phyloP scores from a whole-genome alignment of 1,140 invertebrate genomes.

The Pararge aegeria region DNA sequence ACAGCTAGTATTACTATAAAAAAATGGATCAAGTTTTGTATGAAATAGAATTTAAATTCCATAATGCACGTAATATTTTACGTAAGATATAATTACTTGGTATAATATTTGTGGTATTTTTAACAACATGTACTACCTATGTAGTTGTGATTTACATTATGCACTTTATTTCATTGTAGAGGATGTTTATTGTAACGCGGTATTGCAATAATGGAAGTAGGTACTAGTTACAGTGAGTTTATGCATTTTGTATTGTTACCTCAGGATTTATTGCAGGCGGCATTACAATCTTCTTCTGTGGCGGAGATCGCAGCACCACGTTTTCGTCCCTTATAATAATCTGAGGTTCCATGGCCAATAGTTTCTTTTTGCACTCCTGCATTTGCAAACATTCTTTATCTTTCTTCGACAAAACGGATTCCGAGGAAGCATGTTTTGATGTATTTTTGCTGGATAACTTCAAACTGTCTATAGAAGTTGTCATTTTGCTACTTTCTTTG shows the following conservation, averaged over 20 bases:
- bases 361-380: slow-evolving; percentile 76
- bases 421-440: slow-evolving; percentile 75
- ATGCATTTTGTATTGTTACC: slow-evolving; percentile 40
- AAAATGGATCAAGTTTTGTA: too few species aligned
- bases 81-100: too few species aligned
- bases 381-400: slow-evolving; percentile 73
- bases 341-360: slow-evolving; percentile 72
- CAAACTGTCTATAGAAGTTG: slow-evolving; percentile 72
- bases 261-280: slow-evolving; percentile 71
- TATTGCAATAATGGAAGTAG: neutral
- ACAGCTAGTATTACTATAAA: too few species aligned
- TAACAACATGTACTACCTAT: too few species aligned
- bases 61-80: too few species aligned
- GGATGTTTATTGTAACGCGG: too few species aligned
- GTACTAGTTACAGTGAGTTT: neutral
- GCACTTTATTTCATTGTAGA: too few species aligned
- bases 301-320: slow-evolving; percentile 67
- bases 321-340: slow-evolving; percentile 77
- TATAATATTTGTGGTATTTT: too few species aligned
- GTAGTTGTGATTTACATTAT: too few species aligned
- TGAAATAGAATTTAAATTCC: too few species aligned
- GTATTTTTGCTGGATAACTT: slow-evolving; percentile 73
- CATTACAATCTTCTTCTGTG: slow-evolving; percentile 76
- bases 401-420: slow-evolving; percentile 72
- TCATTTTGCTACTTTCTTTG: slow-evolving; percentile 68